Evolutionary conservation across 2,113 vertebrate species (phyloP), one percentile per base, ranked within the genome.

Genomic region (Setophaga coronata): DNA sequence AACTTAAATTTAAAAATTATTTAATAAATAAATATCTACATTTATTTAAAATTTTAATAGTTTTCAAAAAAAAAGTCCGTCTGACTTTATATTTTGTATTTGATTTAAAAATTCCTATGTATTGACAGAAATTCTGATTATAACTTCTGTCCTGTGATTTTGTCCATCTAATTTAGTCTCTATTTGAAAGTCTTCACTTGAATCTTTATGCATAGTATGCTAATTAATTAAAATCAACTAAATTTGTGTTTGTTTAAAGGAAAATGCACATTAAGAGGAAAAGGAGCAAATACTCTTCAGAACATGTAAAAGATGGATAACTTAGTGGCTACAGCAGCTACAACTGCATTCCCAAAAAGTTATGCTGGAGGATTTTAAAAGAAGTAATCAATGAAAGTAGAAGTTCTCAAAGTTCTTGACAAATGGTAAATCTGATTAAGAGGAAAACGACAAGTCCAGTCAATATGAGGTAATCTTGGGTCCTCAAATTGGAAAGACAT

Each of bases 371-470:
- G 13, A 6, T 64, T 74, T 64, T 17, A 34, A 47, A 62, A n/a
- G 2, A 74, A 47, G 2, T 20, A 74, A 87, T 81, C 29, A 56
- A 43, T 71, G 5, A 80, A 72, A 19, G 14, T 16, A 57, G 57
- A 87, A 91, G 10, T 54, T 93, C 34, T 70, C 34, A 51, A 93
- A 89, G 17, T 42, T 79, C 53, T 45, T 87, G 36, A 91, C 21
- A 67, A 84, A 11, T 45, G 9, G 18, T 20, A 89, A 73, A 73
- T 53, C 33, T 51, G 5, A 65, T 65, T 60, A 87, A n/a, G 17
- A 81, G 11, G 17, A 73, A 92, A 91, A 58, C 5, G 1, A 40
- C 31, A 87, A 10, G 8, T 71, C 21, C 38, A 34, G 40, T 60
- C 60, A 71, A 23, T 73, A 67, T 1, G 1, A 81, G 7, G 24